Evolutionary conservation across 2,888 invertebrate species (phyloP).

Genomic region (Priapulus caudatus): DNA sequence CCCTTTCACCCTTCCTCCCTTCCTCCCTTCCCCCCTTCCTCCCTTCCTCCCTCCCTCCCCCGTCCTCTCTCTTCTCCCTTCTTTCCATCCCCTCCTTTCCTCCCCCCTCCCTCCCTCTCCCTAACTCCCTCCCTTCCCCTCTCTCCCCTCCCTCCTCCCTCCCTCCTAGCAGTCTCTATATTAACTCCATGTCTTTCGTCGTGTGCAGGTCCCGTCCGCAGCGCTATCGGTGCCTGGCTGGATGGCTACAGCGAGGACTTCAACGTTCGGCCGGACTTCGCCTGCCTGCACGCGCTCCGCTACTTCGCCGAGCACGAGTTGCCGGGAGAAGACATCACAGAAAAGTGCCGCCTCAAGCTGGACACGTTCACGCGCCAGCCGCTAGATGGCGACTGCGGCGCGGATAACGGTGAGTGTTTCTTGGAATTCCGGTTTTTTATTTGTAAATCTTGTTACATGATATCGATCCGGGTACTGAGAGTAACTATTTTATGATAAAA

Average conservation of each 20-base stretch:
- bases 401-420: conserved; percentile 29
- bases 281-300: conserved; percentile 65
- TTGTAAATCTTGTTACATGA: conserved; percentile 13
- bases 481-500: too few relatives aligned
- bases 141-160: conserved; percentile 3
- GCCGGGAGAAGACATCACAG: conserved; percentile 74
- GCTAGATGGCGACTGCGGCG: too few relatives aligned
- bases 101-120: too few relatives aligned
- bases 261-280: conserved; percentile 62
- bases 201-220: too few relatives aligned
- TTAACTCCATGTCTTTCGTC: too few relatives aligned
- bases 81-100: too few relatives aligned
- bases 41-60: too few relatives aligned
- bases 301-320: conserved; percentile 70
- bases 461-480: neutral
- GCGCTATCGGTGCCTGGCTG: too few relatives aligned
- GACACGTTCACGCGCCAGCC: conserved; percentile 60
- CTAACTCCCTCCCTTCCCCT: neutral
- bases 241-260: conserved; percentile 95
- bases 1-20: too few relatives aligned
- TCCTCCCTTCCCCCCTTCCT: conserved; percentile 3
- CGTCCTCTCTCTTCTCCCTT: too few relatives aligned
- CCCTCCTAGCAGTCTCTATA: too few relatives aligned
- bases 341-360: conserved; percentile 61
- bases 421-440: conserved; percentile 30